These are phyloP conservation scores for Drosophila robusta DNA, from an alignment of 2,888 invertebrate species.

Conservation along the genomic window DNA sequence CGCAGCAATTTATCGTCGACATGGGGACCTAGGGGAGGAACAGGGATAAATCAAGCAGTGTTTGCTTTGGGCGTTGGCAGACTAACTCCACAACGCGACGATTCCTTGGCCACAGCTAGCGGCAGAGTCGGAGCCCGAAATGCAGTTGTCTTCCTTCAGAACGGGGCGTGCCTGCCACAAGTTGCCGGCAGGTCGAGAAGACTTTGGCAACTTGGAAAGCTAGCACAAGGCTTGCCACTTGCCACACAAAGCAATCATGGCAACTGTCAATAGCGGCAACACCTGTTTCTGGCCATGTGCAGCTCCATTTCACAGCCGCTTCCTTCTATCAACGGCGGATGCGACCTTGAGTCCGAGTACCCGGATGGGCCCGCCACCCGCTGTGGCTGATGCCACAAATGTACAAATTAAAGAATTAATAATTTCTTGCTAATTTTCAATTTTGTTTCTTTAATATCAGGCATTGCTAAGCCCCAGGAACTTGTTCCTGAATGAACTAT, in stretches of 20 bases:
- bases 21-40: slow-evolving; percentile 25
- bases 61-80: slow-evolving; percentile 70
- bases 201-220: background rate
- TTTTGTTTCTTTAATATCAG: background rate
- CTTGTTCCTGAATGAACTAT: background rate
- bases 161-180: slow-evolving; percentile 53
- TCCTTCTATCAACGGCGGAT: background rate
- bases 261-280: slow-evolving; percentile 72
- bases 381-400: slow-evolving; percentile 31
- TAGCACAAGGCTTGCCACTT: slow-evolving; percentile 50
- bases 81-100: slow-evolving; percentile 44
- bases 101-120: slow-evolving; percentile 29
- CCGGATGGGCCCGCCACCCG: background rate
- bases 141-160: slow-evolving; percentile 68
- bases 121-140: slow-evolving; percentile 34
- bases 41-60: slow-evolving; percentile 48
- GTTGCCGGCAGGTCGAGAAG: no score
- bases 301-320: slow-evolving; percentile 16
- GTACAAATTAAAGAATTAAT: slow-evolving; percentile 35
- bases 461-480: background rate
- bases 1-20: slow-evolving; percentile 50
- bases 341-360: slow-evolving; percentile 60
- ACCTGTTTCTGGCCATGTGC: slow-evolving; percentile 52
- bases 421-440: background rate
- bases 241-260: slow-evolving; percentile 71